Evolutionary conservation across 2,888 invertebrate genomes (phyloP), one percentile per base, ranked within the genome.

Genomic region (Caenorhabditis sp.): DNA sequence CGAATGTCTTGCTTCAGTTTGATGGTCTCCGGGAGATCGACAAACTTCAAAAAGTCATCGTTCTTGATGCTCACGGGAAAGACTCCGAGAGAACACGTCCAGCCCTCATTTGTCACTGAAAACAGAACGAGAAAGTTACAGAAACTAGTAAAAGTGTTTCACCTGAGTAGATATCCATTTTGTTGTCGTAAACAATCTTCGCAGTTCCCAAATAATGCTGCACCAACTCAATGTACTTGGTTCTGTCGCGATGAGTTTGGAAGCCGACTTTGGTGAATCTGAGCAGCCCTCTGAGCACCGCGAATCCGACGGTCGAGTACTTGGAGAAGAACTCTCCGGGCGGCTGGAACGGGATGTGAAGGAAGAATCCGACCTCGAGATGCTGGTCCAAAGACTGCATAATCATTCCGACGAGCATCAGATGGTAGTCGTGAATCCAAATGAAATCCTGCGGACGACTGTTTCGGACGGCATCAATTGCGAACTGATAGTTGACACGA

Each of bases 391-490:
- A 89, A 90, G 94, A 94, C 89, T 95, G 92, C 81, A 96, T 93
- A 93, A 94, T 94, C 89, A 94, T 95, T 37, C 95, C 95, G 13
- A 95, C 94, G 87, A 95, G 90, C 95, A 95, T 95, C 17, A 96
- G 92, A 89, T 96, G 95, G 89, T 96, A 96, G 89, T 96, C 96
- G 88, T 96, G 96, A 24, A 96, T 93, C 96, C 96, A 96, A 2
- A 96, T 93, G 68, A 96, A 92, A 0, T 95, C 95, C 66, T 88
- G 88, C 0, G 87, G 85, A 7, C 87, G 83, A 71, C 86, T 85
- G 70, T 87, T 89, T 53, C 89, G 72, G 5, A 88, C 89, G 20
- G 89, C 88, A 59, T 89, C 87, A 17, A 89, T 84, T 2, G 89
- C 89, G 48, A 89, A 89, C 61, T 89, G 88, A 46, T 88, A 89